Percentiles rank a stretch among this genome's conserved stretches.
These are phyloP conservation scores for Ptychodera flava DNA, from an alignment of 35 echinoderm and acorn worm species.

Conservation along the genomic window DNA sequence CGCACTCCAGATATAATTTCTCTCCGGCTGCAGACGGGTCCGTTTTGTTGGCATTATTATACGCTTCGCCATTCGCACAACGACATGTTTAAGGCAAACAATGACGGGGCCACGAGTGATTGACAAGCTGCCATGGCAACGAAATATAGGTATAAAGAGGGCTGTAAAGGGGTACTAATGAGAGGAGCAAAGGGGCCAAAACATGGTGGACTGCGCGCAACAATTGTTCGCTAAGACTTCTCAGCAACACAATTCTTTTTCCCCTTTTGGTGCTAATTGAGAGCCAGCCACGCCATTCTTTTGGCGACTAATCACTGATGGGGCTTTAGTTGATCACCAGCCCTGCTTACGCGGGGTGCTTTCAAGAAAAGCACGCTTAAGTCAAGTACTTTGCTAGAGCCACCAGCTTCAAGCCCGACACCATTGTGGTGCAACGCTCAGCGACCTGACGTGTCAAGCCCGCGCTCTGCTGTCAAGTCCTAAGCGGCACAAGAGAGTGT, in stretches of 20 bases:
- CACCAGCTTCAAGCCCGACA: no score
- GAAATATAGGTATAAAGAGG: neutral
- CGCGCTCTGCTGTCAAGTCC: no score
- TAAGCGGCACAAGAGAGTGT: no score
- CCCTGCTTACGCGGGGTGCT: neutral
- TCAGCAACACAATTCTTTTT: neutral
- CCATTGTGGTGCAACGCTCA: no score
- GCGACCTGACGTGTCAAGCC: no score
- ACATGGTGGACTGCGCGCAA: neutral
- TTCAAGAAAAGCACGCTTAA: neutral
- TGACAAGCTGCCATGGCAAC: neutral
- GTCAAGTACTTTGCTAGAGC: neutral
- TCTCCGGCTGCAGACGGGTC: neutral
- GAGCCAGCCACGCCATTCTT: neutral
- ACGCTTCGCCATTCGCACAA: neutral
- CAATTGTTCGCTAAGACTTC: neutral
- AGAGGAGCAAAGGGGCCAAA: neutral
- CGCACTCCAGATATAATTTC: neutral
- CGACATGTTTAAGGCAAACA: neutral
- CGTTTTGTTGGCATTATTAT: neutral
- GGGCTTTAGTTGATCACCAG: neutral
- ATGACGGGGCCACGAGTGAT: neutral
- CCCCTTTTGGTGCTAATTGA: neutral
- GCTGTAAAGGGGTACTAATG: neutral
- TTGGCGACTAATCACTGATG: neutral